Percentiles rank a stretch among this genome's conserved stretches.
These are phyloP conservation scores for Cyprinella venusta DNA, from an alignment of 2,797 vertebrate genomes.

Conservation along the genomic window DNA sequence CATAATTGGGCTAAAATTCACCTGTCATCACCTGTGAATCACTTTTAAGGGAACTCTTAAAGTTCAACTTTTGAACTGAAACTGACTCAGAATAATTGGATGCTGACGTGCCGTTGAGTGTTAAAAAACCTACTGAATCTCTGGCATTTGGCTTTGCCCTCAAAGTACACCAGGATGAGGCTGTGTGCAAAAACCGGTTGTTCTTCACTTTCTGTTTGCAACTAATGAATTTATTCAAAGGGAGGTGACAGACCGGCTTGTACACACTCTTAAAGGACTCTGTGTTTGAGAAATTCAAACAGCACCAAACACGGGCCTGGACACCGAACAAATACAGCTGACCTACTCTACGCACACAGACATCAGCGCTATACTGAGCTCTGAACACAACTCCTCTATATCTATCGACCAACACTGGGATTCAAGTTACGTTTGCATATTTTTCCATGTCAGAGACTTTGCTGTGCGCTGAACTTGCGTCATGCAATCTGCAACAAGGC, in stretches of 20 bases:
- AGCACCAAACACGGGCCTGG: conserved; percentile 5
- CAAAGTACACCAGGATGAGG: background rate
- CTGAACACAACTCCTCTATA: conserved; percentile 18
- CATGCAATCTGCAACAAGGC: background rate
- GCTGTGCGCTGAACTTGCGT: background rate
- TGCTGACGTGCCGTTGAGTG: background rate
- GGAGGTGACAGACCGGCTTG: conserved; percentile 37
- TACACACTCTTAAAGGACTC: conserved; percentile 15
- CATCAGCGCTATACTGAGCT: background rate
- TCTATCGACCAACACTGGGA: conserved; percentile 28
- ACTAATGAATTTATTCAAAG: conserved; percentile 41
- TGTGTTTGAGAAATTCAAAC: conserved; percentile 40
- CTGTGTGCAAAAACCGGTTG: conserved; percentile 15
- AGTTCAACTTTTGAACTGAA: background rate
- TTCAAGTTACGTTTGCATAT: conserved; percentile 38
- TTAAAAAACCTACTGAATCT: background rate
- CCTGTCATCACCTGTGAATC: background rate
- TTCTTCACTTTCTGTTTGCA: conserved; percentile 23
- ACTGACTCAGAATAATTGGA: conserved; percentile 9
- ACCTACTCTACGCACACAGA: conserved; percentile 18
- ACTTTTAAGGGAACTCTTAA: conserved; percentile 7
- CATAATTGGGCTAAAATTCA: background rate
- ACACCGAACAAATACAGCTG: conserved; percentile 45
- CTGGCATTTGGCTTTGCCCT: background rate
- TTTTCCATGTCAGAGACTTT: conserved; percentile 28